Percentiles rank a stretch among this genome's conserved stretches.
Evolutionary conservation across 1,140 invertebrate genomes (phyloP).

Genomic region (Oreohelix idahoensis): DNA sequence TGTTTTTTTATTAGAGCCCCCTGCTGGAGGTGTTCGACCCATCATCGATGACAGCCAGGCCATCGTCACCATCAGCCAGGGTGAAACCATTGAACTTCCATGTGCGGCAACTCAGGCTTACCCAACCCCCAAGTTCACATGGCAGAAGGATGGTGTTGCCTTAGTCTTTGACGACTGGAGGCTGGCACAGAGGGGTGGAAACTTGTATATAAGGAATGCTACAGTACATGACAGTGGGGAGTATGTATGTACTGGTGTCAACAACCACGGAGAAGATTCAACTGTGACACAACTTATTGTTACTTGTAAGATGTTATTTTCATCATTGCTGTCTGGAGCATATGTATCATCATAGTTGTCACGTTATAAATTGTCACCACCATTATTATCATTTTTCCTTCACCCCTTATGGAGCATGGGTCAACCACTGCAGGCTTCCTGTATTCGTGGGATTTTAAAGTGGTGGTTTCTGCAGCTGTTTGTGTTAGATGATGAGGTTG

Average conservation of each 20-base stretch:
- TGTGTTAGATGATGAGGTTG: too few relatives aligned
- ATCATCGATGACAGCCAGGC: constrained; percentile 54
- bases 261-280: constrained; percentile 92
- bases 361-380: too few relatives aligned
- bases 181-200: constrained; percentile 83
- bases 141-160: constrained; percentile 79
- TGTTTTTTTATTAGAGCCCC: constrained; percentile 55
- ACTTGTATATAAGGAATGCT: constrained; percentile 90
- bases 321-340: too few relatives aligned
- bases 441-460: too few relatives aligned
- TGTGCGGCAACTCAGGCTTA: constrained; percentile 82
- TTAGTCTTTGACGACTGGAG: constrained; percentile 72
- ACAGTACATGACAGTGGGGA: constrained; percentile 91
- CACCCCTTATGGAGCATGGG: too few relatives aligned
- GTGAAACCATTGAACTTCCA: constrained; percentile 79
- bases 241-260: constrained; percentile 94
- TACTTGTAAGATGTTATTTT: constrained; percentile 77
- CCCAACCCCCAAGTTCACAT: constrained; percentile 65
- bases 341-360: too few relatives aligned
- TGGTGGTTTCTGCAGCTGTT: too few relatives aligned
- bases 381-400: too few relatives aligned
- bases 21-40: constrained; percentile 58
- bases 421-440: too few relatives aligned
- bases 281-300: constrained; percentile 93
- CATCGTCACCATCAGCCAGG: constrained; percentile 73